Conservation (phyloP, 2,888 invertebrate species). For the Shargacucullia verbasci region DNA sequence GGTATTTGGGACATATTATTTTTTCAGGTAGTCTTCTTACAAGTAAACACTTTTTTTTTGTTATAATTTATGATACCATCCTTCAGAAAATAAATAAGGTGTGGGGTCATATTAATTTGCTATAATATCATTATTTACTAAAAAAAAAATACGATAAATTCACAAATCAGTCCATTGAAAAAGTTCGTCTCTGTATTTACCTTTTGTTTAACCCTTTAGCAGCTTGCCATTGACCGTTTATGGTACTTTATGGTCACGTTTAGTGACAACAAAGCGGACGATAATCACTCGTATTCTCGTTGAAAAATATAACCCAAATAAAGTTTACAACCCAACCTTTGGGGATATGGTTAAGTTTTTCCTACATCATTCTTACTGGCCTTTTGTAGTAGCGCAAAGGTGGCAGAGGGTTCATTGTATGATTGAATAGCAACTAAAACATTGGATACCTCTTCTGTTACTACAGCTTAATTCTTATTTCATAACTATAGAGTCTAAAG, state of each 20-base stretch:
- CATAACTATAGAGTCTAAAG: too few species aligned
- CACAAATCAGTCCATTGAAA: too few species aligned
- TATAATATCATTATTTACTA: too few species aligned
- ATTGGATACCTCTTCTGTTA: too few species aligned
- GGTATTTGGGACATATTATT: slow-evolving; percentile 21
- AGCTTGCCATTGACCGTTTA: slow-evolving; percentile 45
- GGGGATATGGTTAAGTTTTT: slow-evolving; percentile 17
- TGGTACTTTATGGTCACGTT: slow-evolving; percentile 48
- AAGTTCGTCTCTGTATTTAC: slow-evolving; percentile 51
- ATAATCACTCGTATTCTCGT: slow-evolving; percentile 75
- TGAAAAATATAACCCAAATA: slow-evolving; percentile 70
- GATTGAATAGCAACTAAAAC: neutral
- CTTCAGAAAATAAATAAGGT: too few species aligned
- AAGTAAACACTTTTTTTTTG: too few species aligned
- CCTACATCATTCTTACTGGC: slow-evolving; percentile 8
- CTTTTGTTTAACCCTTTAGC: slow-evolving; percentile 61
- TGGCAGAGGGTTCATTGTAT: neutral
- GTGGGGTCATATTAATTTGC: too few species aligned
- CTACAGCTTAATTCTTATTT: too few species aligned
- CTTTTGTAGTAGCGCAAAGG: slow-evolving; percentile 22
- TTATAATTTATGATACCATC: too few species aligned
- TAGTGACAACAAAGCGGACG: slow-evolving; percentile 70
- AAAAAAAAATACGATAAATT: too few species aligned
- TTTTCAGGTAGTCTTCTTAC: neutral
- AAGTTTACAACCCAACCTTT: slow-evolving; percentile 58